Evolutionary conservation across 2,888 invertebrate species (phyloP), one percentile per base, ranked within the genome.

Genomic region (Philereme vetulata): DNA sequence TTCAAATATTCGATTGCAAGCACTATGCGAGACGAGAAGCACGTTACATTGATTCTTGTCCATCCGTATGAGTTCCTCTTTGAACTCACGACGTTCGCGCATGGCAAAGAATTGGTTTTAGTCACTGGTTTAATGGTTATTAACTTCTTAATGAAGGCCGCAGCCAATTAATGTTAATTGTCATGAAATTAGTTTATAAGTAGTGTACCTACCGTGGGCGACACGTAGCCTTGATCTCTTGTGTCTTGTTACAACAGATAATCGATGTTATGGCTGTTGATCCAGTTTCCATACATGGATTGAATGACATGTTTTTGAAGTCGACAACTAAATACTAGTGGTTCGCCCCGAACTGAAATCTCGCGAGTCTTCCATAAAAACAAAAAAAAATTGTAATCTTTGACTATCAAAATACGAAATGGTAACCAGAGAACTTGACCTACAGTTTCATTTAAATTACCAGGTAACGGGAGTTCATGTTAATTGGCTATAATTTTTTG

Each of bases 121-220:
- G 67, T 66, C 61, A 59, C 56, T 64, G 61, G 61, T 63, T 64
- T 69, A 66, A 67, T 62, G 68, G 62, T 64, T 64, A 68, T 75
- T 66, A 64, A 65, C 66, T 68, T 67, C 67, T 67, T 77, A 75
- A 73, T 76, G 72, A 75, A 79, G 74, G 73, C 68, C 72, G 69
- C 58, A 64, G 56, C 62, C 67, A 79, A 82, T 81, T 77, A 74
- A 78, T 75, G 73, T 74, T 79, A 81, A 85, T 81, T 80, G 77
- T 76, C 79, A 77, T 84, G 77, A 82, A 86, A 86, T 85, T 79
- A 76, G 76, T 72, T 78, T 80, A 77, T 80, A 72, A 77, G 73
- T 71, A 71, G 68, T 56, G 66, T 8, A 6, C 35, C 56, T 70
- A 67, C 61, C 64, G 62, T 85, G 77, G 82, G 80, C 79, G 81